Conservation (phyloP, 2,888 invertebrate species). For the Phortica okadai region DNA sequence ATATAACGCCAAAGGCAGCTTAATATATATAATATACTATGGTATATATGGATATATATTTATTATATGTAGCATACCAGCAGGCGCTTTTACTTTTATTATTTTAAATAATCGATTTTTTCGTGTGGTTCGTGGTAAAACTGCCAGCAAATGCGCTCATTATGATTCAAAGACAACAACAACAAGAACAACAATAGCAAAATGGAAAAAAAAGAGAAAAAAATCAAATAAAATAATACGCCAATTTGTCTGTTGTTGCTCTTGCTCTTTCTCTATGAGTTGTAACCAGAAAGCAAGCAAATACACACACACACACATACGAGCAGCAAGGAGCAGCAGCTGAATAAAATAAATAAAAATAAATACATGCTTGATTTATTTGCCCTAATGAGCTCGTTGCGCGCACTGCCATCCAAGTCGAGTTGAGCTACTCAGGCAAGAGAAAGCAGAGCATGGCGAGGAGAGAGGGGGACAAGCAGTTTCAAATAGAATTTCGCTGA, state of each 20-base stretch:
- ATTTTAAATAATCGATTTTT: conserved; percentile 49
- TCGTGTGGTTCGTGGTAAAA: neutral
- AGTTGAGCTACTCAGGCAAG: neutral
- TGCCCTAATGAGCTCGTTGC: conserved; percentile 58
- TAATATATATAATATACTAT: neutral
- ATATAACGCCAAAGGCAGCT: neutral
- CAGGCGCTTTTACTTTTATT: conserved; percentile 43
- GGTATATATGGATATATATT: neutral
- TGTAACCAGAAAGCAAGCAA: no score
- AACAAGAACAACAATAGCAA: conserved; percentile 6
- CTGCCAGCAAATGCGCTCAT: neutral
- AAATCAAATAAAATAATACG: conserved; percentile 30
- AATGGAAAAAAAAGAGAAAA: neutral
- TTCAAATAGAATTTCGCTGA: no score
- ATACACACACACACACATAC: neutral
- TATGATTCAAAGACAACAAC: neutral
- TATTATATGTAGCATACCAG: conserved; percentile 34
- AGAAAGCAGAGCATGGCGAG: no score
- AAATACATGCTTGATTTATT: conserved; percentile 62
- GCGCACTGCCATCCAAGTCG: conserved; percentile 31
- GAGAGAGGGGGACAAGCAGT: no score
- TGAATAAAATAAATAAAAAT: conserved; percentile 61
- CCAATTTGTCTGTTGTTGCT: conserved; percentile 44
- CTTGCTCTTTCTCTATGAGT: conserved; percentile 34
- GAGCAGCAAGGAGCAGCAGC: conserved; percentile 49